Conservation (phyloP, 2,113 vertebrate species). For the Clinocottus analis region DNA sequence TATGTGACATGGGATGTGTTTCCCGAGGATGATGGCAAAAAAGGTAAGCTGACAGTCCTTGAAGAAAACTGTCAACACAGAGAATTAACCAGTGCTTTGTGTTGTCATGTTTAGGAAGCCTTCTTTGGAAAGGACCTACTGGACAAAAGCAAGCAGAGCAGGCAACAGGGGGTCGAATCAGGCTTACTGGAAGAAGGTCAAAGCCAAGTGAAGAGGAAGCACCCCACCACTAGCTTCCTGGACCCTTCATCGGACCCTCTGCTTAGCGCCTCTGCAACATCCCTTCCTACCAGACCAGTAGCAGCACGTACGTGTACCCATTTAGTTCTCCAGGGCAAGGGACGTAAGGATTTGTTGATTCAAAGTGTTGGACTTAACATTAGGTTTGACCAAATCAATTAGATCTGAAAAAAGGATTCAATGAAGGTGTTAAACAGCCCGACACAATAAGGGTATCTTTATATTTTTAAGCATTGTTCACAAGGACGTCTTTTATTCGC, state of each 20-base stretch:
- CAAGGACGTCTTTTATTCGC: not conserved
- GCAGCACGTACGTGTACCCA: conserved; percentile 84
- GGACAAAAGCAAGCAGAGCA: conserved; percentile 94
- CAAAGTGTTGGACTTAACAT: not conserved
- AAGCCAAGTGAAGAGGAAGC: conserved; percentile 84
- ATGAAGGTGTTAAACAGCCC: not conserved
- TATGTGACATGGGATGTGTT: conserved; percentile 29
- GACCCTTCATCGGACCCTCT: conserved; percentile 88
- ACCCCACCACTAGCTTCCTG: conserved; percentile 81
- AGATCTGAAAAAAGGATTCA: not conserved
- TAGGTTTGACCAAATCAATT: not conserved
- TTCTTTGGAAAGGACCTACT: conserved; percentile 98
- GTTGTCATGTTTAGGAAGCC: conserved; percentile 87
- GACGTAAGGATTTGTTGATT: conserved; percentile 10
- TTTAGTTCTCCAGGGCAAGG: not conserved
- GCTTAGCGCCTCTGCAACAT: conserved; percentile 83
- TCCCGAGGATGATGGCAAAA: conserved; percentile 24
- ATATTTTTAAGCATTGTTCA: not conserved
- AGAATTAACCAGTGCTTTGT: conserved; percentile 48
- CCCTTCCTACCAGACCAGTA: conserved; percentile 84
- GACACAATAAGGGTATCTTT: conserved; percentile 3
- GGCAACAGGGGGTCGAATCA: conserved; percentile 85
- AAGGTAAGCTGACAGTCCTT: conserved; percentile 13
- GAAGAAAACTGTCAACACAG: not conserved
- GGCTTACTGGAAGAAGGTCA: conserved; percentile 87